A percentile compares a stretch with the other conserved stretches of the same genome.
Conservation (phyloP, 2,888 invertebrate genomes). For the Cybosia mesomella region DNA sequence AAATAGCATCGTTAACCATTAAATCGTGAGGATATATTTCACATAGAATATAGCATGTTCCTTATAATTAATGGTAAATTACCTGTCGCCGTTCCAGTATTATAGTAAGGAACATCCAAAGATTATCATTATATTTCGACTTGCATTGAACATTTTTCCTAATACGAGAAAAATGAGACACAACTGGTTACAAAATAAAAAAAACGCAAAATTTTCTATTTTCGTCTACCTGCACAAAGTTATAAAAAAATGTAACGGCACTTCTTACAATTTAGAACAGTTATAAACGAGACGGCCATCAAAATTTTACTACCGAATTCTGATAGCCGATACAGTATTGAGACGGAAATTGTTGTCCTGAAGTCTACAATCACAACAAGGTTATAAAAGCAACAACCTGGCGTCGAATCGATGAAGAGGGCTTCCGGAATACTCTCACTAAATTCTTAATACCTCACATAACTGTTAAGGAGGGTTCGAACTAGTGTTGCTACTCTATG, state of each 20-base stretch:
- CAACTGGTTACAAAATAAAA: constrained; percentile 18
- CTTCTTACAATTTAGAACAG: constrained; percentile 43
- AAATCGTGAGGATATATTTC: not conserved
- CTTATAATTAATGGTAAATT: not conserved
- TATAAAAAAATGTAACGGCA: constrained; percentile 32
- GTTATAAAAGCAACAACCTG: constrained; percentile 57
- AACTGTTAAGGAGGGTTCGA: constrained; percentile 80
- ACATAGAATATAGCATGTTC: not conserved
- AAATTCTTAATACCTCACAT: constrained; percentile 87
- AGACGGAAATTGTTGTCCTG: constrained; percentile 44
- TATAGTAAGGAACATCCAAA: too few relatives aligned
- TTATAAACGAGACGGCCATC: constrained; percentile 28
- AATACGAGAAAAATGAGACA: not conserved
- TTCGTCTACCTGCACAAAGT: constrained; percentile 14
- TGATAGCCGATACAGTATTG: constrained; percentile 38
- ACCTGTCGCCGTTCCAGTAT: not conserved
- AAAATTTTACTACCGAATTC: constrained; percentile 40
- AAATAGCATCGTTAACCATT: not conserved
- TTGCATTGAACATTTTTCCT: not conserved
- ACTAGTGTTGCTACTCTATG: constrained; percentile 52
- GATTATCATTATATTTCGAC: not conserved
- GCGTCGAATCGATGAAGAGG: constrained; percentile 57
- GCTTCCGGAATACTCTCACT: constrained; percentile 69
- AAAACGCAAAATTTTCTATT: constrained; percentile 9
- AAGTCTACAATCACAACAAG: constrained; percentile 56